Evolutionary conservation across 1,140 invertebrate genomes (phyloP), one percentile per base, ranked within the genome.

Genomic region (Drosophila azteca): DNA sequence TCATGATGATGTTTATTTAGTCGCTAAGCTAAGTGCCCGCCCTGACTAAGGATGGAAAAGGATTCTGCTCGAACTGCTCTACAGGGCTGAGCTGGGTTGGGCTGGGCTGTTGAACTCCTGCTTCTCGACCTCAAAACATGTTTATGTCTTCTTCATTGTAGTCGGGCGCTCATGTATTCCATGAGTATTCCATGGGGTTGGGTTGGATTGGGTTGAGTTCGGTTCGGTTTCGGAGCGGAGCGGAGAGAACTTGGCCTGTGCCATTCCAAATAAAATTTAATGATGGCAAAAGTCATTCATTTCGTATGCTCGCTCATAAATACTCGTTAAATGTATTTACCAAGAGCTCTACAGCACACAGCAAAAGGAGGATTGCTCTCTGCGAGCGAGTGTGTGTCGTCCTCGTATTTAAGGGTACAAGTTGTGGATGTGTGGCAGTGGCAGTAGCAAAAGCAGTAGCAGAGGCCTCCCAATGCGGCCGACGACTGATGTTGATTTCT

Each of bases 241-340:
- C 20, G 44, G 44, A 50, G 43, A 45, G 51, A 61, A 52, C 48
- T 71, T 63, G 62, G 78, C 57, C 49, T 49, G 44, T 62, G 60
- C 65, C 58, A 60, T 74, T 62, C 58, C 64, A 61, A 82, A 82
- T 82, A 74, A 75, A 82, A 82, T 82, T 82, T 82, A 82, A 82
- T 82, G 79, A 82, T 82, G 79, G 64, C 79, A 74, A 68, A 82
- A 82, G 79, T 82, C 79, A 83, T 82, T 82, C 79, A 82, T 82
- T 82, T 82, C 69, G 74, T 78, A 83, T 82, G 79, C 79, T 69
- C 79, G 55, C 79, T 82, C 79, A 82, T 82, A 82, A 82, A 82
- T 82, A 82, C 79, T 78, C 74, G 74, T 82, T 78, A 82, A 82
- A 82, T 82, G 74, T 82, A 78, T 82, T 82, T 82, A 69, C 79